These are phyloP conservation scores for Arctia plantaginis DNA, from an alignment of 2,888 invertebrate genomes.

Conservation along the genomic window DNA sequence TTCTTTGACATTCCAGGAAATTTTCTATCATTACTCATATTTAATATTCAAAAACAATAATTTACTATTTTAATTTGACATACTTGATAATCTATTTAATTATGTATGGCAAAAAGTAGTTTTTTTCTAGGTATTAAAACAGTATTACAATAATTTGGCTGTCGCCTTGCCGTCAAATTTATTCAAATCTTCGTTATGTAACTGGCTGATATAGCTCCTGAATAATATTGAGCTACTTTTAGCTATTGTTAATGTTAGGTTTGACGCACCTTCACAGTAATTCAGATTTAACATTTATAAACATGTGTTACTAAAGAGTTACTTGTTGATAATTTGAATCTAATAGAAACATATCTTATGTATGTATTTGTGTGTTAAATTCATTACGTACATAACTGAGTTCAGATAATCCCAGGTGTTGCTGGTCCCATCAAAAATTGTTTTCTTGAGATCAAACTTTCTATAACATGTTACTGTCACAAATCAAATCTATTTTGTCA, in stretches of 20 bases:
- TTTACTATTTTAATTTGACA: neutral
- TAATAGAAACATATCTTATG: neutral
- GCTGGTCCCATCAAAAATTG: neutral
- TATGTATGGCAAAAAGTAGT: neutral
- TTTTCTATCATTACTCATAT: neutral
- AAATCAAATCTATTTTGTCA: too few species aligned
- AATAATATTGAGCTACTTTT: conserved; percentile 50
- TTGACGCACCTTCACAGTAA: neutral
- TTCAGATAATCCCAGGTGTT: too few species aligned
- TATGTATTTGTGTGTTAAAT: neutral
- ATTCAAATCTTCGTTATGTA: conserved; percentile 46
- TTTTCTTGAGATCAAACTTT: neutral
- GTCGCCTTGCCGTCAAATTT: conserved; percentile 48
- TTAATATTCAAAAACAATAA: neutral
- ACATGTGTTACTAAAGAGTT: neutral
- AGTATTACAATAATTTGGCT: conserved; percentile 12
- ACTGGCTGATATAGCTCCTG: conserved; percentile 61
- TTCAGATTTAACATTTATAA: neutral
- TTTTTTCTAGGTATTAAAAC: neutral
- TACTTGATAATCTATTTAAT: neutral
- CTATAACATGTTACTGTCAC: neutral
- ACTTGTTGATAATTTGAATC: neutral
- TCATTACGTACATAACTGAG: neutral
- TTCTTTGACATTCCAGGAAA: neutral
- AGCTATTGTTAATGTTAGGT: conserved; percentile 27